phyloP scores from a whole-genome alignment of 2,888 invertebrate species.

The Tridacna gigas region DNA sequence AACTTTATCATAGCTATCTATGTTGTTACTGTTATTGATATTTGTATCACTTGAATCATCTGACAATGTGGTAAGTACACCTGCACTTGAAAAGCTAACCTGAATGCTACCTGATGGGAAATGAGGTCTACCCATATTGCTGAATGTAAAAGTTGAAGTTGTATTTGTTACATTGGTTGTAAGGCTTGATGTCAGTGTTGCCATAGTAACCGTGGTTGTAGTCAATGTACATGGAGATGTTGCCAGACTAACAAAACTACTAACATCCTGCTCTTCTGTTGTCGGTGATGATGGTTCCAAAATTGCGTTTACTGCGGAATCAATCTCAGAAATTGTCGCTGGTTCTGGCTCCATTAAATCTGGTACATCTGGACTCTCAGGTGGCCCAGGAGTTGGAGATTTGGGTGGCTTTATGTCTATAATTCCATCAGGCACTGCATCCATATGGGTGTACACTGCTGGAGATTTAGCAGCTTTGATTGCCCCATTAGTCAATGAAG shows the following conservation, averaged over 20 bases:
- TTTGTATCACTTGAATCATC: slow-evolving; percentile 40
- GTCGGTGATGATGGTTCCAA: slow-evolving; percentile 55
- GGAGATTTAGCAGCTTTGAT: slow-evolving; percentile 45
- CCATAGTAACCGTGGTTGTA: slow-evolving; percentile 69
- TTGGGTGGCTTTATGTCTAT: slow-evolving; percentile 34
- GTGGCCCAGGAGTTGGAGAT: slow-evolving; percentile 48
- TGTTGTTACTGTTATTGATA: slow-evolving; percentile 42
- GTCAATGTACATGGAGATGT: slow-evolving; percentile 58
- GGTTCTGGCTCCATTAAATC: slow-evolving; percentile 38
- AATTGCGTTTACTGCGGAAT: slow-evolving; percentile 62
- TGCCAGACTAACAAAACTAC: slow-evolving; percentile 54
- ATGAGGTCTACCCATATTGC: slow-evolving; percentile 56
- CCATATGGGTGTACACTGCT: slow-evolving; percentile 45
- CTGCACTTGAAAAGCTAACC: slow-evolving; percentile 56
- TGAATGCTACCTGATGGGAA: slow-evolving; percentile 59
- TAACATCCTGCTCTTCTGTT: slow-evolving; percentile 36
- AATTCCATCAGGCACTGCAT: slow-evolving; percentile 37
- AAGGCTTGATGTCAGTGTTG: slow-evolving; percentile 66
- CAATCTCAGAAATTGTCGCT: slow-evolving; percentile 42
- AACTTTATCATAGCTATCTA: neutral
- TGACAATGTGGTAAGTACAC: slow-evolving; percentile 47
- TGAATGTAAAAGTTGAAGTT: slow-evolving; percentile 57
- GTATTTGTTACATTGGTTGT: slow-evolving; percentile 65
- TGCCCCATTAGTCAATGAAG: slow-evolving; percentile 56
- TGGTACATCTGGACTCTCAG: slow-evolving; percentile 26